Evolutionary conservation across 2,797 vertebrate species (phyloP).

Genomic region (Enteromius anoplus): DNA sequence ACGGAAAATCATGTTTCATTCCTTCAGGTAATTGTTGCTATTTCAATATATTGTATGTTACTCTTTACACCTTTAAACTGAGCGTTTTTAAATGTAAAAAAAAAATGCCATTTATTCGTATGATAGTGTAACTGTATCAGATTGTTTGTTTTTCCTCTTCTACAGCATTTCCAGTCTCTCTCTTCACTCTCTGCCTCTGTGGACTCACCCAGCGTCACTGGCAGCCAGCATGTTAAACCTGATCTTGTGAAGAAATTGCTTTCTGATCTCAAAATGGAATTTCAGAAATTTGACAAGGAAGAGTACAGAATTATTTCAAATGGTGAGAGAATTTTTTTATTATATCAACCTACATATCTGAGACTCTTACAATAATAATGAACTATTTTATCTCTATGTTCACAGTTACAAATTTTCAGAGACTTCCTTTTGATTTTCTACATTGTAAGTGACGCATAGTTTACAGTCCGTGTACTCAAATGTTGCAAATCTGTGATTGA

Average conservation of each 20-base stretch:
- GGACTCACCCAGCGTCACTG: background rate
- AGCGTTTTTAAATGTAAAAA: background rate
- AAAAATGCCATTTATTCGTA: background rate
- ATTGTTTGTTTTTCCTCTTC: background rate
- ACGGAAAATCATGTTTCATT: background rate
- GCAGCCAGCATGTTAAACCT: background rate
- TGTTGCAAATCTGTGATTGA: background rate
- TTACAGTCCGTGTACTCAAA: background rate
- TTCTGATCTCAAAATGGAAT: constrained; percentile 1
- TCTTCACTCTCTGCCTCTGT: background rate
- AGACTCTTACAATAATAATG: background rate
- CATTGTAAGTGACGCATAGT: background rate
- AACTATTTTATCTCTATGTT: background rate
- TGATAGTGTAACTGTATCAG: background rate
- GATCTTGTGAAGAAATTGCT: constrained; percentile 4
- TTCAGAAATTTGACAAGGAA: background rate
- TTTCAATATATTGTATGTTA: background rate
- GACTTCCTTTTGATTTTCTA: constrained; percentile 3
- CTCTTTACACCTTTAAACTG: background rate
- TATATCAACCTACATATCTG: background rate
- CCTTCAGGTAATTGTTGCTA: background rate
- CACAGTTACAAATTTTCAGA: background rate
- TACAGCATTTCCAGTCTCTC: background rate
- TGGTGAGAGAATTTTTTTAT: background rate
- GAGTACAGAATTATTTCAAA: constrained; percentile 3